Conservation (phyloP, 2,113 vertebrate genomes). For the Corythoichthys intestinalis region DNA sequence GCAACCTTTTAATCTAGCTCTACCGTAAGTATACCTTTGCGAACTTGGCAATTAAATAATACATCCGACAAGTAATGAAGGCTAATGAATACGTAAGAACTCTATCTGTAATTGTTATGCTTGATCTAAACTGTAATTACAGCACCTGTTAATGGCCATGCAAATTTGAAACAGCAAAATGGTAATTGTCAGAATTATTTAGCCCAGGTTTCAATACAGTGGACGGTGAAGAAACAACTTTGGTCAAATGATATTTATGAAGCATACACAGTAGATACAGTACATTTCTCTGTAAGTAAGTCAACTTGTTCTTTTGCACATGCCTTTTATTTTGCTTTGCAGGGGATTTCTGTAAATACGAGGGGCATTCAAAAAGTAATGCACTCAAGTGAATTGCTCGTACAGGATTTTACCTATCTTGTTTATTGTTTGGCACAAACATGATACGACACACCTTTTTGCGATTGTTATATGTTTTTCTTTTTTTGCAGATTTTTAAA, state of each 20-base stretch:
- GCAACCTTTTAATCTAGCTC: neutral
- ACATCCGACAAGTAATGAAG: neutral
- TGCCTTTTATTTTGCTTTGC: too few relatives aligned
- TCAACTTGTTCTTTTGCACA: too few relatives aligned
- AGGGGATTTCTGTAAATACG: too few relatives aligned
- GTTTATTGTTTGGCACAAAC: too few relatives aligned
- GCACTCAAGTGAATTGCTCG: too few relatives aligned
- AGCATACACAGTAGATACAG: too few relatives aligned
- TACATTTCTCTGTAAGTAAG: too few relatives aligned
- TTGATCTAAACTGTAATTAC: slow-evolving; percentile 8
- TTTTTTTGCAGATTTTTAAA: too few relatives aligned
- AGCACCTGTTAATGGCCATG: slow-evolving; percentile 10
- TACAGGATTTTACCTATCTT: too few relatives aligned
- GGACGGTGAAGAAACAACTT: slow-evolving; percentile 19
- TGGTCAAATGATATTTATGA: neutral
- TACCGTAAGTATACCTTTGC: neutral
- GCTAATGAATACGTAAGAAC: neutral
- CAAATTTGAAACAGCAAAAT: slow-evolving; percentile 16
- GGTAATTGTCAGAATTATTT: slow-evolving; percentile 20
- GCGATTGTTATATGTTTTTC: too few relatives aligned
- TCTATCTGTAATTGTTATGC: neutral
- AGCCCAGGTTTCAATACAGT: slow-evolving; percentile 20
- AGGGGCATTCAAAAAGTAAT: too few relatives aligned
- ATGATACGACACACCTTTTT: too few relatives aligned
- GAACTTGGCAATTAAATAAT: slow-evolving; percentile 1